phyloP scores from a whole-genome alignment of 2,888 invertebrate species.

The Ryuthela nishihirai region DNA sequence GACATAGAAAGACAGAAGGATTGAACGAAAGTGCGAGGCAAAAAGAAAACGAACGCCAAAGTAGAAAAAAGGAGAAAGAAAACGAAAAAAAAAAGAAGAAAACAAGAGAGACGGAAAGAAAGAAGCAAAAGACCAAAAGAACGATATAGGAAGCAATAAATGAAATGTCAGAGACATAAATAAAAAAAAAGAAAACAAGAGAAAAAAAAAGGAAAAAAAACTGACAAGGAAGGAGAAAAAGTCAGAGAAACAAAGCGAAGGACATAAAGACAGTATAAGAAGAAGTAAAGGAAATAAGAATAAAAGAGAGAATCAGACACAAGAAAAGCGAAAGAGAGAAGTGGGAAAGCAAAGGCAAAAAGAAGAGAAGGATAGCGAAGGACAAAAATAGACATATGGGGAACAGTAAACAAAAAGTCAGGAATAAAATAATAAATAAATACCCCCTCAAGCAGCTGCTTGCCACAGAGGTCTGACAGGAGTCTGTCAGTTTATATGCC shows the following conservation, averaged over 20 bases:
- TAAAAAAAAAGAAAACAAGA: not conserved
- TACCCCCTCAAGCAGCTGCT: not conserved
- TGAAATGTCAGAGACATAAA: too few species aligned
- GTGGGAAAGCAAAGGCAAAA: not conserved
- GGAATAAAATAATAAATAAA: not conserved
- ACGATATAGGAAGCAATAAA: not conserved
- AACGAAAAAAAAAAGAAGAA: not conserved
- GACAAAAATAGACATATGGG: not conserved
- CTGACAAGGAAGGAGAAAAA: not conserved
- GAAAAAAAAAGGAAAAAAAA: not conserved
- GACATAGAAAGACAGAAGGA: not conserved
- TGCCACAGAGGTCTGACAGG: not conserved
- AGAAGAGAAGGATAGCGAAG: not conserved
- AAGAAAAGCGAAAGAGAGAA: not conserved
- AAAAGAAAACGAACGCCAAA: not conserved
- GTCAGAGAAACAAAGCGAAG: not conserved
- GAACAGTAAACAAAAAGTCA: not conserved
- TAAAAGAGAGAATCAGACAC: not conserved
- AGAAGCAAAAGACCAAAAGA: not conserved
- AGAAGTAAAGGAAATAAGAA: not conserved
- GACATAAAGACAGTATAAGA: not conserved
- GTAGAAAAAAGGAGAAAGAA: not conserved
- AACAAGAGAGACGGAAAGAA: not conserved
- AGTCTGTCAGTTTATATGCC: not conserved
- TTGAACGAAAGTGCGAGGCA: not conserved